These are phyloP conservation scores for Euschistus heros DNA, from an alignment of 1,140 invertebrate species.

Conservation along the genomic window DNA sequence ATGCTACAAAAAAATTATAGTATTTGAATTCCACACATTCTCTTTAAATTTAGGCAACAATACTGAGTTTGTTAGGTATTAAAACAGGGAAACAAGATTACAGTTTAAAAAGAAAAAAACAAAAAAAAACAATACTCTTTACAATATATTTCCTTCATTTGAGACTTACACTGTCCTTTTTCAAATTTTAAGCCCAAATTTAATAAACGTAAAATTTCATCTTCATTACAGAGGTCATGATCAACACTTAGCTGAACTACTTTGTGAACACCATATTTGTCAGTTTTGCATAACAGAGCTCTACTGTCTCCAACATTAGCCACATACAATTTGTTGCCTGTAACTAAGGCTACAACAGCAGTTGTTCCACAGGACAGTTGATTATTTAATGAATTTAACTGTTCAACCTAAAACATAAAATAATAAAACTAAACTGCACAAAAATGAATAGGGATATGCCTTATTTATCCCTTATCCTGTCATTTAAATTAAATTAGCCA, in stretches of 20 bases:
- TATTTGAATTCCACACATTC: too few relatives aligned
- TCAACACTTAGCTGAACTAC: constrained; percentile 73
- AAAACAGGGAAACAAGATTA: too few relatives aligned
- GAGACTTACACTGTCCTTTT: constrained; percentile 7
- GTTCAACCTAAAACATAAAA: constrained; percentile 39
- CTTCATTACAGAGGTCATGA: constrained; percentile 73
- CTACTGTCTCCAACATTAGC: constrained; percentile 74
- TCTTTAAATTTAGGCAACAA: too few relatives aligned
- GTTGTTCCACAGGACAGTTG: constrained; percentile 61
- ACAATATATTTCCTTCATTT: too few relatives aligned
- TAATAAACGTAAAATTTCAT: constrained; percentile 62
- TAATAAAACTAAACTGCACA: too few relatives aligned
- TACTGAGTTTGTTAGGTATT: too few relatives aligned
- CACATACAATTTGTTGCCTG: constrained; percentile 62
- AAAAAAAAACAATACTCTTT: too few relatives aligned
- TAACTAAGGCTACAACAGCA: constrained; percentile 66
- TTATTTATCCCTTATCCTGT: too few relatives aligned
- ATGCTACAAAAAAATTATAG: constrained; percentile 37
- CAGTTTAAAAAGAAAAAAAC: too few relatives aligned
- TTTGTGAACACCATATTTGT: constrained; percentile 64
- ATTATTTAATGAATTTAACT: constrained; percentile 43
- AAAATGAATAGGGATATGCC: too few relatives aligned
- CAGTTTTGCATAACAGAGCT: constrained; percentile 70
- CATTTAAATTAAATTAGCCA: too few relatives aligned
- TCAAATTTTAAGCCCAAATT: constrained; percentile 48